Evolutionary conservation across 2,797 vertebrate genomes (phyloP), one percentile per base, ranked within the genome.

Genomic region (Enteromius fasciolatus): DNA sequence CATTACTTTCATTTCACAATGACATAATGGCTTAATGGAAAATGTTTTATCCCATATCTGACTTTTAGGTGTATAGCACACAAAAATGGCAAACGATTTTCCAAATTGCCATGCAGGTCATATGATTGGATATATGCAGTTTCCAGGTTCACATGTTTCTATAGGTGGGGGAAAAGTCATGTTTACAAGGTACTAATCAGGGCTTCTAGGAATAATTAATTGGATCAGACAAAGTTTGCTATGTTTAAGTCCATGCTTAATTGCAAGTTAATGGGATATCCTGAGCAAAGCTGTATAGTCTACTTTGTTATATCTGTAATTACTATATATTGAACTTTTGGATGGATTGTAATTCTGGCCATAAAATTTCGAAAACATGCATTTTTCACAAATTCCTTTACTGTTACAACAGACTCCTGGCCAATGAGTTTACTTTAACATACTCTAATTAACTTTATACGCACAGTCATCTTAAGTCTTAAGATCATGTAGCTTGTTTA

Each of bases 261-360:
- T 48, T 17, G 68, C 23, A 48, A 48, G 14, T 28, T 46, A 70
- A 28, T 70, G 68, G 8, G 25, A 48, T 70, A 48, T 28, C 23
- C 23, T 28, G 41, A 28, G 14, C 41, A 70, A 44, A 70, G 41
- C 39, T 69, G 39, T 44, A 6, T 25, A 69, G 25, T 70, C 3
- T 23, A 28, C 14, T 31, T 48, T 67, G 33, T 67, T 70, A 70
- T 48, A 15, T 70, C 23, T 70, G 23, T 28, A 70, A 70, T 48
- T 44, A 48, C 41, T 70, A 46, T 70, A 48, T 23, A 48, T 72
- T 31, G 48, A 72, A 72, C 23, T 72, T 70, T 72, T 20, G 41
- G 67, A 46, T 46, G 41, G n/a, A 69, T 23, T 69, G 6, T 69
- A 72, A 31, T 48, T 72, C 44, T 20, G 44, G 44, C 23, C 2